These are phyloP conservation scores for Micrastur ruficollis DNA, from an alignment of 2,797 vertebrate species.

Conservation along the genomic window DNA sequence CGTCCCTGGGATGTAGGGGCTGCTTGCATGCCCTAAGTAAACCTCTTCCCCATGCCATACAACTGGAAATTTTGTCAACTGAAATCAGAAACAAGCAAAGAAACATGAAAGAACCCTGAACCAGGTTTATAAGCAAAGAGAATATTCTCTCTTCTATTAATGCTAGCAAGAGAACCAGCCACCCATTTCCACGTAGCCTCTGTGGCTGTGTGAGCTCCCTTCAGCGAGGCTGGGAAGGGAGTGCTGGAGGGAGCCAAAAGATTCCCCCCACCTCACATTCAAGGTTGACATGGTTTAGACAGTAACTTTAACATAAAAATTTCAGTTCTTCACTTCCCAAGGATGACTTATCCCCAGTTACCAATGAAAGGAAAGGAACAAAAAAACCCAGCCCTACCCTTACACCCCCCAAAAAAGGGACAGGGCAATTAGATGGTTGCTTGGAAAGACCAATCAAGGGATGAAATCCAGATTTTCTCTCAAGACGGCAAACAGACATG, in stretches of 20 bases:
- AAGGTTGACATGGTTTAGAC: neutral
- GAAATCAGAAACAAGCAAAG: neutral
- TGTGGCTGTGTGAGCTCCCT: neutral
- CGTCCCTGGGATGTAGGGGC: neutral
- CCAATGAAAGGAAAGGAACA: neutral
- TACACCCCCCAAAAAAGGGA: fast-evolving
- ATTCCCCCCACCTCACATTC: neutral
- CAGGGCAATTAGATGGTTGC: neutral
- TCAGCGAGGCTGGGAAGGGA: neutral
- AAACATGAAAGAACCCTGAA: neutral
- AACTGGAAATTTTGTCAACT: neutral
- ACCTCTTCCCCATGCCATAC: neutral
- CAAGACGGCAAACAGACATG: neutral
- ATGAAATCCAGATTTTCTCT: neutral
- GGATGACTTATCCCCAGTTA: fast-evolving
- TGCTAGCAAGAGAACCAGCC: neutral
- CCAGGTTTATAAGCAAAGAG: neutral
- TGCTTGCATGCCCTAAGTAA: neutral
- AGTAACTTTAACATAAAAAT: neutral
- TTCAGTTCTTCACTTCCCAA: neutral
- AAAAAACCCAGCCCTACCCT: fast-evolving
- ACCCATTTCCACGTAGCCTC: fast-evolving
- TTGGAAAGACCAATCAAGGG: neutral
- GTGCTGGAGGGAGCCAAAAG: fast-evolving
- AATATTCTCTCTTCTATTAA: neutral